Evolutionary conservation across 2,113 vertebrate genomes (phyloP).

Genomic region (Poicephalus gulielmi): DNA sequence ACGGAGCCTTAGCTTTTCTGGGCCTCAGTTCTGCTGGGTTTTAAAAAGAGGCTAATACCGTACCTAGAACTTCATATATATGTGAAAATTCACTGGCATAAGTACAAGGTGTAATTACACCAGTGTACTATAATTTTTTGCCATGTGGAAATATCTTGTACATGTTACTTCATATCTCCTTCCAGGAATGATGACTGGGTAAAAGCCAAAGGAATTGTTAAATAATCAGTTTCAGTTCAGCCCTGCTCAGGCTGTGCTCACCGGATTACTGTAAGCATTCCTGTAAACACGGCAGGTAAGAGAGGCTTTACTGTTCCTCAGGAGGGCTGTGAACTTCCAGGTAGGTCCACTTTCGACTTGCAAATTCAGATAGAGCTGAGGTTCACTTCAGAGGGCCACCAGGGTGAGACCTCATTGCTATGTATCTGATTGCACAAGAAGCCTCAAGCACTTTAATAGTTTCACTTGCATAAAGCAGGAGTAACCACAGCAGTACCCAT

Average conservation of each 20-base stretch:
- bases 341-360: not conserved
- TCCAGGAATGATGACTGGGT: not conserved
- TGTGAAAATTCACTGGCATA: not conserved
- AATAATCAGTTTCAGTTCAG: not conserved
- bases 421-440: not conserved
- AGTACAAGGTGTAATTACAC: not conserved
- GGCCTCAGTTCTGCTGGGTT: not conserved
- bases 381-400: not conserved
- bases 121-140: not conserved
- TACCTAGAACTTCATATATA: not conserved
- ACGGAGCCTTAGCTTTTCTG: not conserved
- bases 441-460: not conserved
- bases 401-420: not conserved
- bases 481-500: not conserved
- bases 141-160: not conserved
- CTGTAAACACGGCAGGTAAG: not conserved
- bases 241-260: fast-evolving
- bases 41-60: not conserved
- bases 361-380: not conserved
- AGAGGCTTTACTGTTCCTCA: fast-evolving
- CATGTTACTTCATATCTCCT: not conserved
- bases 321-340: not conserved
- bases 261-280: not conserved
- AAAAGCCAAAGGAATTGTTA: not conserved
- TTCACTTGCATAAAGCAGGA: not conserved